phyloP scores from a whole-genome alignment of 2,797 vertebrate species.

The Loriculus beryllinus region DNA sequence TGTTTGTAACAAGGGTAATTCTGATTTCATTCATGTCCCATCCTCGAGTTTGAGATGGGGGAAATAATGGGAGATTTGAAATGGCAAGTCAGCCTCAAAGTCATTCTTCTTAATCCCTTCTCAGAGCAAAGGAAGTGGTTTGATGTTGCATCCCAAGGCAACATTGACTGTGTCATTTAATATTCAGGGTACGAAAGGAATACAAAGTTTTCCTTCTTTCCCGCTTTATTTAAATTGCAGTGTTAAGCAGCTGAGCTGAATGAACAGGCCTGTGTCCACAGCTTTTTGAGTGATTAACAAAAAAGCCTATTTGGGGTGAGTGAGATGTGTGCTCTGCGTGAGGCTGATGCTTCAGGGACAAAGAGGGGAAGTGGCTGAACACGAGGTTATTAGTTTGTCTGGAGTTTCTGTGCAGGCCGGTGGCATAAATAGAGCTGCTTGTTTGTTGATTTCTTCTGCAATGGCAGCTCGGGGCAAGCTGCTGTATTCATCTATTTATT shows the following conservation, averaged over 20 bases:
- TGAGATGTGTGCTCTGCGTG: neutral
- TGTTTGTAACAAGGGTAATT: neutral
- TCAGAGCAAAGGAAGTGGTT: neutral
- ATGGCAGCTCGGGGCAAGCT: conserved; percentile 1
- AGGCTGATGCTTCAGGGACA: neutral
- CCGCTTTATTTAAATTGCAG: neutral
- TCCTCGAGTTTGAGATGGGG: neutral
- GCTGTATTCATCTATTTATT: neutral
- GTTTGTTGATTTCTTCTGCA: neutral
- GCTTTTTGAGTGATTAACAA: neutral
- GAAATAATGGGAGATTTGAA: neutral
- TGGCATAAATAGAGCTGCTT: neutral
- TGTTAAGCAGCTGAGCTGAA: neutral
- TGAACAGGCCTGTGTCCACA: neutral
- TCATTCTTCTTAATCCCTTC: neutral
- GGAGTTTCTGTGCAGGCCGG: neutral
- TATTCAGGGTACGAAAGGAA: neutral
- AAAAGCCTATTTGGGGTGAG: neutral
- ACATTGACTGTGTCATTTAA: neutral
- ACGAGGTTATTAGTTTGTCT: neutral
- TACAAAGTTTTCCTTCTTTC: conserved; percentile 15
- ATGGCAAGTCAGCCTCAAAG: neutral
- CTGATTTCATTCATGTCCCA: conserved; percentile 22
- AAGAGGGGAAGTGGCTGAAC: conserved; percentile 10
- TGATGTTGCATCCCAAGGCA: neutral